These are phyloP conservation scores for Lucilia cuprina DNA, from an alignment of 1,140 invertebrate genomes.

Conservation along the genomic window DNA sequence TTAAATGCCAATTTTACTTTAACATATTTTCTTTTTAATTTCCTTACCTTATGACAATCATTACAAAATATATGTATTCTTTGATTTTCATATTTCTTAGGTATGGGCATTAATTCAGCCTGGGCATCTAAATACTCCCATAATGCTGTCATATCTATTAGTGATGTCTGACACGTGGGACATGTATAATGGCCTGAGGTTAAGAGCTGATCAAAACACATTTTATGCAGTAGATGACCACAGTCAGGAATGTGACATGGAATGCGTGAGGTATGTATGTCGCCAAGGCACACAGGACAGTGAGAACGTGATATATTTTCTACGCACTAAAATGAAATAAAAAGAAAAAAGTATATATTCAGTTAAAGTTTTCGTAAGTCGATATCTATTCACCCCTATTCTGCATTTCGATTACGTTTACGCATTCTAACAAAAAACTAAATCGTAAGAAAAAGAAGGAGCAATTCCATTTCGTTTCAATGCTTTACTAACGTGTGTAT, in stretches of 20 bases:
- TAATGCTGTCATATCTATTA: conserved; percentile 82
- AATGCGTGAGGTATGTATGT: conserved; percentile 87
- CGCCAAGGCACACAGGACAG: conserved; percentile 86
- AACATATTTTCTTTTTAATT: background rate
- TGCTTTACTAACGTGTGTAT: too few relatives aligned
- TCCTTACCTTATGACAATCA: conserved; percentile 83
- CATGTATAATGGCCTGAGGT: conserved; percentile 82
- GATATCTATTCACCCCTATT: background rate
- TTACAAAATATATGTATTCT: conserved; percentile 83
- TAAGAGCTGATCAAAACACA: conserved; percentile 78
- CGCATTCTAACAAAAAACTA: too few relatives aligned
- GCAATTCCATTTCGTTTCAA: too few relatives aligned
- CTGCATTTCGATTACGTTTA: too few relatives aligned
- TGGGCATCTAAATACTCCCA: conserved; percentile 85
- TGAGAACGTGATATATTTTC: conserved; percentile 85
- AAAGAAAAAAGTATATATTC: background rate
- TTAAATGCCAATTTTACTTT: background rate
- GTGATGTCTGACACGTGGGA: conserved; percentile 84
- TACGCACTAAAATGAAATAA: conserved; percentile 72
- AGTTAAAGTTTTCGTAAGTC: background rate
- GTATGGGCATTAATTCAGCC: conserved; percentile 81
- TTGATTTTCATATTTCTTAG: conserved; percentile 78
- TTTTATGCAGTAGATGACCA: conserved; percentile 82
- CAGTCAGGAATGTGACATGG: conserved; percentile 86
- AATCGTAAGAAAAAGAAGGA: too few relatives aligned